A percentile compares a stretch with the other conserved stretches of the same genome.
phyloP scores from a whole-genome alignment of 2,888 invertebrate genomes.

The Leptopterna dolabrata region DNA sequence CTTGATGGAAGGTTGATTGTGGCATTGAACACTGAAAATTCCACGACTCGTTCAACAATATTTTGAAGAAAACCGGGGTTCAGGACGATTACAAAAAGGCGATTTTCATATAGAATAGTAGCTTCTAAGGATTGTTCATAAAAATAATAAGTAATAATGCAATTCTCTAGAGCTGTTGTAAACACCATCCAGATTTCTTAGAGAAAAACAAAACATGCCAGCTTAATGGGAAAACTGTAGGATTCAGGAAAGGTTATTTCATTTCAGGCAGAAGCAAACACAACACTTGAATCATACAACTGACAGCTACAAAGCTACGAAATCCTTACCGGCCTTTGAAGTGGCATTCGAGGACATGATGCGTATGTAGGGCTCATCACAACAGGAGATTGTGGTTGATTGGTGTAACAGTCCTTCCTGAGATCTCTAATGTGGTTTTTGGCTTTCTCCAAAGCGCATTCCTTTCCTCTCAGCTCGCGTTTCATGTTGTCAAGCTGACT shows the following conservation, averaged over 20 bases:
- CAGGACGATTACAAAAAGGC: too few species aligned
- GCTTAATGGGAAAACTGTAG: too few species aligned
- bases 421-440: constrained; percentile 24
- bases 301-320: too few species aligned
- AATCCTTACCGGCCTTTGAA: neutral
- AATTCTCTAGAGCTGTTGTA: too few species aligned
- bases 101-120: too few species aligned
- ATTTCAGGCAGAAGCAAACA: too few species aligned
- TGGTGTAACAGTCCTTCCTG: neutral
- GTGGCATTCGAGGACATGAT: neutral
- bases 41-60: neutral
- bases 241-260: too few species aligned
- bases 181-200: too few species aligned
- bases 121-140: too few species aligned
- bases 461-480: neutral
- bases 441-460: constrained; percentile 22
- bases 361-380: neutral
- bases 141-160: too few species aligned
- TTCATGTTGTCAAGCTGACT: neutral
- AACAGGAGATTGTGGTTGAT: neutral
- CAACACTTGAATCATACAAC: too few species aligned
- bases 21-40: neutral
- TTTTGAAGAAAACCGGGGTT: neutral
- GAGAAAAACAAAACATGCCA: too few species aligned
- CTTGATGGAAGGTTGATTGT: neutral